Conservation (phyloP, 2,797 vertebrate species). For the Neoniphon sammara region DNA sequence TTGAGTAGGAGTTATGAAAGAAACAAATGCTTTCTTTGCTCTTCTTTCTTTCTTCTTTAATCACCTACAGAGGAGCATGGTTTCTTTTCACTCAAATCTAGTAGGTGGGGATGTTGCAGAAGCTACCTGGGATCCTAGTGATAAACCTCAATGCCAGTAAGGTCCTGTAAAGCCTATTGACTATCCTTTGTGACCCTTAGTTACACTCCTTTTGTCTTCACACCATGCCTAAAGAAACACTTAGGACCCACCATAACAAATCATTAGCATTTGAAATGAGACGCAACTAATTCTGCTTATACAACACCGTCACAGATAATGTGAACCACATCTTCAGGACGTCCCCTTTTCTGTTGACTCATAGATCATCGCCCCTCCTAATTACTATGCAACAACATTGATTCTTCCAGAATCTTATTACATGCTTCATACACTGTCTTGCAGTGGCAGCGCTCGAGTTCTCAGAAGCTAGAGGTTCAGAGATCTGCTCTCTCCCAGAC, state of each 20-base stretch:
- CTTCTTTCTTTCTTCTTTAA: slow-evolving; percentile 33
- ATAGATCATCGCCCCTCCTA: slow-evolving; percentile 12
- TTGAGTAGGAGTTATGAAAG: slow-evolving; percentile 27
- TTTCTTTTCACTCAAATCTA: slow-evolving; percentile 3
- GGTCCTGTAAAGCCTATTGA: slow-evolving; percentile 5
- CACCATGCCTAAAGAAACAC: slow-evolving; percentile 42
- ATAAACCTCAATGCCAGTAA: slow-evolving; percentile 11
- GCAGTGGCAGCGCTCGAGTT: not conserved
- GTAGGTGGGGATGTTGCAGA: slow-evolving; percentile 15
- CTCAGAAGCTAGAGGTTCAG: not conserved
- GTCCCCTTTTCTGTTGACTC: slow-evolving; percentile 19
- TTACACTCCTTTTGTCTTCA: slow-evolving; percentile 27
- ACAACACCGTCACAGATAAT: slow-evolving; percentile 48
- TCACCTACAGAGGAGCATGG: slow-evolving; percentile 12
- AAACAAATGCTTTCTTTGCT: not conserved
- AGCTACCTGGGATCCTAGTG: slow-evolving; percentile 16
- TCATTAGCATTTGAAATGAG: slow-evolving; percentile 62
- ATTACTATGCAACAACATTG: slow-evolving; percentile 50
- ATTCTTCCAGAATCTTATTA: slow-evolving; percentile 53
- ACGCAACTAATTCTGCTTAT: slow-evolving; percentile 47
- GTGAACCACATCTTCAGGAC: slow-evolving; percentile 28
- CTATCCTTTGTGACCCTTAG: slow-evolving; percentile 15
- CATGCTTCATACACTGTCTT: slow-evolving; percentile 51
- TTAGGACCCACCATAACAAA: slow-evolving; percentile 51
- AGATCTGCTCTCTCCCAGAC: not conserved